Evolutionary conservation across 2,888 invertebrate species (phyloP), one percentile per base, ranked within the genome.

Genomic region (Patella caerulea): DNA sequence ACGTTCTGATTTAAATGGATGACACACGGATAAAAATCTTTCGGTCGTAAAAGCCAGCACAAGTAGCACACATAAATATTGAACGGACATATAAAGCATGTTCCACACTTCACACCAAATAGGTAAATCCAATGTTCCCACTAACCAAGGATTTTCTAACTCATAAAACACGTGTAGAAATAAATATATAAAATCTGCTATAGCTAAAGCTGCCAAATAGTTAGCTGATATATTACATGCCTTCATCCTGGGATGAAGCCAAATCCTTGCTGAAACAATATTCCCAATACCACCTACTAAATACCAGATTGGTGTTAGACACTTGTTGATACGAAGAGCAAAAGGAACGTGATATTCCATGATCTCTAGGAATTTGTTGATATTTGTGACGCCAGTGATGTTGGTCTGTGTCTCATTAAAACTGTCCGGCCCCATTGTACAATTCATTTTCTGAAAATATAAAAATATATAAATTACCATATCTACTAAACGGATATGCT

Each of bases 11-110:
- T 83, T 82, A 76, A 89, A 90, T 7, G 88, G 87, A 54, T 82
- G 82, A 53, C 81, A 85, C 53, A 88, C 83, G 3, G 89, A 88
- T 52, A 90, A 85, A 53, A 87, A 89, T 19, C 90, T 79, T 73
- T 90, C 90, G 7, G 87, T 81, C 4, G 89, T 90, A 75, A 90
- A 90, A n/a, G 87, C 89, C 17, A 90, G 83, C 0, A 90, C 89
- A 7, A 91, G 83, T 14, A 90, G 71, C 7, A 89, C 87, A 45
- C 88, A 87, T 29, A 88, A 81, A 79, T 90, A 91, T 76, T 89
- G 88, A 17, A 86, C 85, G 59, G 85, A 83, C 80, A 88, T 81
- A 73, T 84, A 87, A 17, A 89, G 53, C 2, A 90, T 76, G 75
- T 87, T 87, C 83, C 88, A 90, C 7, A 79, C 76, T 59, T 88